Evolutionary conservation across 1,140 invertebrate genomes (phyloP).

Genomic region (Trichonephila clavata): DNA sequence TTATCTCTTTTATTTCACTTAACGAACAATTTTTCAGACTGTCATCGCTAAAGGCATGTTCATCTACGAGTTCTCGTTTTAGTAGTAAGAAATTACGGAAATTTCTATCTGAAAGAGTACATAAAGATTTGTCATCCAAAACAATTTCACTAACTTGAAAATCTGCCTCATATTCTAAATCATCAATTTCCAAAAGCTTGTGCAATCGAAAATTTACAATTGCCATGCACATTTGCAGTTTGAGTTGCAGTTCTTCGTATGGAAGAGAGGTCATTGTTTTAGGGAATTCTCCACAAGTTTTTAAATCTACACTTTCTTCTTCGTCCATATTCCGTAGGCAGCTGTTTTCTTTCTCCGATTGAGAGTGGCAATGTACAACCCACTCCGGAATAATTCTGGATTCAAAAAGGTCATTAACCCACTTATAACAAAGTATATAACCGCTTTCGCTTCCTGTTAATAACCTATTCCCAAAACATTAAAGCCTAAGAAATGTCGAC

Average conservation of each 20-base stretch:
- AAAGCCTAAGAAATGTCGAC: neutral
- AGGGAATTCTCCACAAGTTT: neutral
- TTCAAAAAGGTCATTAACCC: neutral
- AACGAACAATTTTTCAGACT: neutral
- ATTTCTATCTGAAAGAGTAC: neutral
- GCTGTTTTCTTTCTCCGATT: neutral
- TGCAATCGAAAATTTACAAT: conserved; percentile 9
- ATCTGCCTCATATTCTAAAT: neutral
- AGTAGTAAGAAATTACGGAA: neutral
- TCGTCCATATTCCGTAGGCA: conserved; percentile 6
- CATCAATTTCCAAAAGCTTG: neutral
- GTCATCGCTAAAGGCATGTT: neutral
- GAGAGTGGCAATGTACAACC: neutral
- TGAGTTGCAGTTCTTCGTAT: neutral
- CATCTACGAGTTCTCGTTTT: neutral
- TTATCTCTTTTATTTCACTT: neutral
- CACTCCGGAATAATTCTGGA: conserved; percentile 14
- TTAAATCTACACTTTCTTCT: conserved; percentile 1
- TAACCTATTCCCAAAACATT: neutral
- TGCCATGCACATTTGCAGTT: conserved; percentile 1
- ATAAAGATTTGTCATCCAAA: neutral
- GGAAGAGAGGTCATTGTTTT: neutral
- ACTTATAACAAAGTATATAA: conserved; percentile 26
- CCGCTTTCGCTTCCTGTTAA: conserved; percentile 23
- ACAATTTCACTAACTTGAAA: neutral